Evolutionary conservation across 2,888 invertebrate species (phyloP), one percentile per base, ranked within the genome.

Genomic region (Cerastis leucographa): DNA sequence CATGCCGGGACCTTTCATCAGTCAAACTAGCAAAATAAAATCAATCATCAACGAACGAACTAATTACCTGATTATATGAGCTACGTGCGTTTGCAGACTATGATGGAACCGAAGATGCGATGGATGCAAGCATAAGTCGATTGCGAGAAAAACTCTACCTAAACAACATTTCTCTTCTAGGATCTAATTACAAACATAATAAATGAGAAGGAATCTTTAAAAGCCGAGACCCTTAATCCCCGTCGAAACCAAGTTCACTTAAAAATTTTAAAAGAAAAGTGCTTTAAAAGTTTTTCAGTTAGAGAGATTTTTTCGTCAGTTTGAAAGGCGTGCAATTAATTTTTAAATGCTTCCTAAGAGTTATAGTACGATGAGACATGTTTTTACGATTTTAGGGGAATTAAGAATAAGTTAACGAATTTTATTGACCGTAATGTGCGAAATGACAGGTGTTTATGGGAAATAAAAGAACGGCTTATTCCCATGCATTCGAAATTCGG

Each of bases 311-410:
- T 85, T 88, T 88, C 82, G 84, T 87, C 79, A 87, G 85, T 88
- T 85, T 80, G 83, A 85, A 84, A 85, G 85, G 86, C 82, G 78
- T 79, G 87, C 88, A 88, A 90, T 91, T 90, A 90, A 88, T 91
- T 88, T 90, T 90, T 89, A 88, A 87, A 87, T 83, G 76, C 80
- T 90, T 80, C 71, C 68, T 72, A 82, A 74, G 77, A 75, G 78
- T n/a, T n/a, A n/a, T 72, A 29, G 29, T 35, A 35, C 35, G 72
- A 66, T 59, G 49, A 25, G 64, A 65, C 81, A 68, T 61, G 75
- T 46, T 68, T 85, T 84, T 72, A 65, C 54, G 59, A 86, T 62
- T 74, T 72, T 42, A 40, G 68, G 65, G 64, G 49, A 54, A 67
- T 67, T 74, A 35, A 4, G 22, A 46, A 67, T 71, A 71, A 72